A percentile compares a stretch with the other conserved stretches of the same genome.
These are phyloP conservation scores for Dolichoris vasculosae DNA, from an alignment of 1,140 invertebrate genomes.

Conservation along the genomic window DNA sequence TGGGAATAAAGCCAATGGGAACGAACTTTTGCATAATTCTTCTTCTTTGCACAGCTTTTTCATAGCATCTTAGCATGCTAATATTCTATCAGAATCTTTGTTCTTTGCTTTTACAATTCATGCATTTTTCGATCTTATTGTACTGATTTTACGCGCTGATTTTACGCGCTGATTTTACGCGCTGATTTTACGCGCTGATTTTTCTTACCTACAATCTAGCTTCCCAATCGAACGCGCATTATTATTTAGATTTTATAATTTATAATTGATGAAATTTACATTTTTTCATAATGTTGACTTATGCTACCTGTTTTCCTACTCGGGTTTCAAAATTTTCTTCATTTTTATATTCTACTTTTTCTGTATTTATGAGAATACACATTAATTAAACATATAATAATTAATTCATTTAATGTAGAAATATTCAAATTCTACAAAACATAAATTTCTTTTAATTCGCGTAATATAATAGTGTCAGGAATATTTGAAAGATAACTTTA, in stretches of 20 bases:
- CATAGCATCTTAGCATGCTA: not conserved
- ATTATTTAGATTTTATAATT: not conserved
- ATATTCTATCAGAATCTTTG: not conserved
- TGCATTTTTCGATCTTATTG: too few species aligned
- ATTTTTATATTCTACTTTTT: not conserved
- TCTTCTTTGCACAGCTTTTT: not conserved
- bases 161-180: too few species aligned
- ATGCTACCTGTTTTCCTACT: not conserved
- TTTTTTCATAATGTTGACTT: not conserved
- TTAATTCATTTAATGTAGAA: too few species aligned
- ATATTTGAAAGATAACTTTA: too few species aligned
- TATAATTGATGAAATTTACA: not conserved
- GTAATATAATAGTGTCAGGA: too few species aligned
- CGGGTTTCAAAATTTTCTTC: not conserved
- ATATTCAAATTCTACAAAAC: too few species aligned
- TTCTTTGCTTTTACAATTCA: not conserved
- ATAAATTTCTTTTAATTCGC: too few species aligned
- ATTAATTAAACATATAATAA: too few species aligned
- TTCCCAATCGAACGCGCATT: not conserved
- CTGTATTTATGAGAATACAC: too few species aligned
- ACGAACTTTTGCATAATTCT: conserved; percentile 18
- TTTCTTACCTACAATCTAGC: too few species aligned
- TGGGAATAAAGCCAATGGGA: not conserved
- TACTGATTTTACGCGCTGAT: too few species aligned
- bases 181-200: too few species aligned